Evolutionary conservation across 2,797 vertebrate genomes (phyloP).

Genomic region (Paedocypris micromegethes): DNA sequence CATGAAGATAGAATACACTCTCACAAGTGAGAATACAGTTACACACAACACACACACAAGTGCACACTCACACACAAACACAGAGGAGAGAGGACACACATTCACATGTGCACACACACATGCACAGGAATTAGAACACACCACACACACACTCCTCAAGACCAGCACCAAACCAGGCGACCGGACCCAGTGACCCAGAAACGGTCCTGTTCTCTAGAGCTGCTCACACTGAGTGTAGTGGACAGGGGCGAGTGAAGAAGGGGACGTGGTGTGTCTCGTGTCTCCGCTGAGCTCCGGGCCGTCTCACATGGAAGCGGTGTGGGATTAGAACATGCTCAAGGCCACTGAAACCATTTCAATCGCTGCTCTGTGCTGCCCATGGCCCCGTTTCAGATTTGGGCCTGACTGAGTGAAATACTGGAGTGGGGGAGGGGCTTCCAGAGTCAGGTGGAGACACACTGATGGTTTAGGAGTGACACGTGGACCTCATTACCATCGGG

Average conservation of each 20-base stretch:
- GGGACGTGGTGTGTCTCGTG: constrained; percentile 47
- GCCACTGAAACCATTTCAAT: constrained; percentile 60
- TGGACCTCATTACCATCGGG: constrained; percentile 34
- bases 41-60: too few species aligned
- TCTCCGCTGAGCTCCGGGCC: constrained; percentile 51
- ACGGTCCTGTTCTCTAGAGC: constrained; percentile 29
- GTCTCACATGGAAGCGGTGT: constrained; percentile 47
- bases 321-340: constrained; percentile 59
- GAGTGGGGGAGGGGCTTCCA: constrained; percentile 18
- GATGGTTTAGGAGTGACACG: constrained; percentile 23
- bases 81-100: neutral
- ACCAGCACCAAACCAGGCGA: constrained; percentile 8
- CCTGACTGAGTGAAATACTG: constrained; percentile 11
- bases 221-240: constrained; percentile 30
- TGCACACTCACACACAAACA: too few species aligned
- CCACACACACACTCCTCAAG: neutral
- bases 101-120: constrained; percentile 15
- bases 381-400: constrained; percentile 27
- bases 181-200: constrained; percentile 44
- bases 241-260: constrained; percentile 10
- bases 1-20: too few species aligned
- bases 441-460: constrained; percentile 10
- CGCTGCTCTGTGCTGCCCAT: constrained; percentile 52
- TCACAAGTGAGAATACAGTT: too few species aligned
- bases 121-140: constrained; percentile 1